A percentile compares a stretch with the other conserved stretches of the same genome.
phyloP scores from a whole-genome alignment of 2,797 vertebrate genomes.

The Leuciscus waleckii region DNA sequence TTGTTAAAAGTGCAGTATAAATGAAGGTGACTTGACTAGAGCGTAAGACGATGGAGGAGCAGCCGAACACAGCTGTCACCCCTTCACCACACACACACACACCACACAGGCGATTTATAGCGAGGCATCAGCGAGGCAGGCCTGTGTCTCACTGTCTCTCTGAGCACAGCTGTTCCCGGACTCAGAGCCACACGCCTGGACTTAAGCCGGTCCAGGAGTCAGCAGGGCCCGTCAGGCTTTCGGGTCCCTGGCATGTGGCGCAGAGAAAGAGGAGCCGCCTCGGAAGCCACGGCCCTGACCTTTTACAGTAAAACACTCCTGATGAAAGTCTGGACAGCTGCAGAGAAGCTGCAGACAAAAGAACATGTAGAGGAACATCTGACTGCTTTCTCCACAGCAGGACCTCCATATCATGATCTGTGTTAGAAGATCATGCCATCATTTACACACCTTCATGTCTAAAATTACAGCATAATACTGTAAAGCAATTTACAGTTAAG shows the following conservation, averaged over 20 bases:
- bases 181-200: conserved; percentile 80
- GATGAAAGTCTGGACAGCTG: conserved; percentile 74
- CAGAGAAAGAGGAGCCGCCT: conserved; percentile 64
- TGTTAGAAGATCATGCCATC: neutral
- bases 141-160: conserved; percentile 37
- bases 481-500: neutral
- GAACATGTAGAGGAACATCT: conserved; percentile 45
- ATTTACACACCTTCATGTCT: neutral
- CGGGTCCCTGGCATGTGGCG: conserved; percentile 69
- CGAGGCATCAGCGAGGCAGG: conserved; percentile 73
- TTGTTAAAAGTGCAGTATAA: too few relatives aligned
- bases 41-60: conserved; percentile 54
- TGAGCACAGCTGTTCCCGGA: conserved; percentile 84
- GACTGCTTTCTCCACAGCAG: conserved; percentile 16
- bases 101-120: conserved; percentile 80
- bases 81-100: conserved; percentile 68
- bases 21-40: too few relatives aligned
- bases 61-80: conserved; percentile 82
- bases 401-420: neutral
- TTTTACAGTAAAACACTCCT: conserved; percentile 70
- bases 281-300: conserved; percentile 64
- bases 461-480: neutral
- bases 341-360: conserved; percentile 67
- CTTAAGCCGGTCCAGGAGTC: conserved; percentile 73
- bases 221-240: conserved; percentile 77